Base-by-base conservation (phyloP, 92 coral and sea anemone species). In the Plumapathes pennacea region DNA sequence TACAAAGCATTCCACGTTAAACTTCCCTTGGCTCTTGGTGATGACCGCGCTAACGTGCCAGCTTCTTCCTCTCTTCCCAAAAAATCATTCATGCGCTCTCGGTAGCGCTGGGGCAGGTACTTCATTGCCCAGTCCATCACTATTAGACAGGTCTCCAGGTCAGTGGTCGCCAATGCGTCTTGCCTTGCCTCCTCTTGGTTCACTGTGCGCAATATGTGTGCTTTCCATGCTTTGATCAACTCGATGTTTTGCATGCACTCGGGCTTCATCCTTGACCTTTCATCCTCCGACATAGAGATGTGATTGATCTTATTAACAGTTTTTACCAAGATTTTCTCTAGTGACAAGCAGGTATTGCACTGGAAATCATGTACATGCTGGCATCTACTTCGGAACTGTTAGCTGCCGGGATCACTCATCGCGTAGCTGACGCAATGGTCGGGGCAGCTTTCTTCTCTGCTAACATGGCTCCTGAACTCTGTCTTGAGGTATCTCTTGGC, bases 1-100 rank as follows among this genome's bases (percentile, higher is more conserved):
- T 9, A 36, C 50, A 36, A 32, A 56, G 24, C 63, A 56, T 3
- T 56, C 63, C 3, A 56, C 63, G 15, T 56, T 6, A 32, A 5
- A 56, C 21, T 56, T 56, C 13, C 25, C 20, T 17, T 14, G 12
- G 20, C 0, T 11, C 10, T n/a, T 36, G 10, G 63, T 56, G 4
- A 36, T 56, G 9, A 56, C 63, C 6, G 63, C 63, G 22, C 46
- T 32, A 7, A 56, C 24, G 47, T 56, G 63, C 63, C 63, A 56
- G 43, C 59, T 52, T 10, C 45, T 2, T 2, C 59, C 59, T 28
- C 40, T 22, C 19, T 52, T 52, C 32, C 59, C 63, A 20, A 32
- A 56, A 23, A 56, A 21, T 56, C 63, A 10, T 28, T 32, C 63
- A 56, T 56, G n/a, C 24, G 49, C 31, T 56, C 63, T 9, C 63